Evolutionary conservation across 2,888 invertebrate species (phyloP), one percentile per base, ranked within the genome.

Genomic region (Dromius quadrimaculatus): DNA sequence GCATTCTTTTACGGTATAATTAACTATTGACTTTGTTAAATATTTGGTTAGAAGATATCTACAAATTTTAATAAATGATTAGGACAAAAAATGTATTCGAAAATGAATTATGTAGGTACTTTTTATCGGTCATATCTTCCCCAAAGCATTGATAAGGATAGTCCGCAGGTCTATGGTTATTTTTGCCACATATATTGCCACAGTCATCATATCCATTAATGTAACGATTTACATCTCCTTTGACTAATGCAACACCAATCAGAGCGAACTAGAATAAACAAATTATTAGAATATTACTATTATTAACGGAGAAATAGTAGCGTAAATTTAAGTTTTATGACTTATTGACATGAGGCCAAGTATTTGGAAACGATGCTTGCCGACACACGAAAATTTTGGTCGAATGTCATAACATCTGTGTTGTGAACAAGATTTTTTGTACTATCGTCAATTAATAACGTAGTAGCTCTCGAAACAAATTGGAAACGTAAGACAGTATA

Each of bases 161-260:
- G 70, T 80, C 78, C 3, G 63, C 71, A 15, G 74, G 71, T 34
- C 72, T 63, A n/a, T 74, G 66, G 74, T 85, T 87, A 54, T 81
- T 79, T 50, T 81, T 80, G 1, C 89, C 89, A 76, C 90, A 90
- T n/a, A 89, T 81, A 76, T 89, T 87, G 2, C 86, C 89, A 75
- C 88, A 88, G 74, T 86, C 84, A 76, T 90, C 90, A 75, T 87
- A 87, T 5, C 90, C 90, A 75, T 87, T 85, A 41, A 88, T 79
- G 17, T 89, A 81, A 13, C 89, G 82, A 74, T 83, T 83, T 22
- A 88, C 82, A 77, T 89, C 86, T 0, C 89, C 88, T 73, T 86
- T 80, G 20, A n/a, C 59, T 36, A 59, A 19, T 11, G 50, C 50
- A 13, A 54, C 15, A 54, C 15, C 28, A 28, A 54, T 54, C 8